These are phyloP conservation scores for Ambastaia sidthimunki DNA, from an alignment of 2,797 vertebrate species.

Conservation along the genomic window DNA sequence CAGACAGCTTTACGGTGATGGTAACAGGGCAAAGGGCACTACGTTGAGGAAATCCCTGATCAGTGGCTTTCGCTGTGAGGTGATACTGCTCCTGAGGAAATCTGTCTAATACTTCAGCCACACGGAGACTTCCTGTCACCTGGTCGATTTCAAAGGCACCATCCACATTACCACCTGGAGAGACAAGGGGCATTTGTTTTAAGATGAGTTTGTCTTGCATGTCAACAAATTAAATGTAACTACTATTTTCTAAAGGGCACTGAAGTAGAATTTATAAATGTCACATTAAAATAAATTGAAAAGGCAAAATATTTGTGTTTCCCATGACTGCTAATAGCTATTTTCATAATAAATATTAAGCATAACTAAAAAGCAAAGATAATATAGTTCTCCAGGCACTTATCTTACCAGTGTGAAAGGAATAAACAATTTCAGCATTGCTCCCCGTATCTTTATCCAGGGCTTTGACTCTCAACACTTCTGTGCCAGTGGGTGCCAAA, in stretches of 20 bases:
- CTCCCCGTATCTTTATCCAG: constrained; percentile 87
- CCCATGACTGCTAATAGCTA: not conserved
- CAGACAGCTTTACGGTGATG: constrained; percentile 80
- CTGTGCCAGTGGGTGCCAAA: constrained; percentile 75
- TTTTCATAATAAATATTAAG: not conserved
- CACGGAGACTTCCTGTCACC: constrained; percentile 82
- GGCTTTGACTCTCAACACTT: constrained; percentile 88
- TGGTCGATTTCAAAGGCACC: constrained; percentile 84
- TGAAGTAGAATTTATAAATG: constrained; percentile 20
- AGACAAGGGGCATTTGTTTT: constrained; percentile 8
- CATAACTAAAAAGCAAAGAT: constrained; percentile 11
- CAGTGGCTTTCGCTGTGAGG: constrained; percentile 87
- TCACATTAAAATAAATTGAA: constrained; percentile 1
- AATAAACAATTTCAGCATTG: constrained; percentile 88
- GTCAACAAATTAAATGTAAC: constrained; percentile 18
- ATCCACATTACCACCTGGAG: constrained; percentile 83
- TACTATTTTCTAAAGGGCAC: not conserved
- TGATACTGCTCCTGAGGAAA: constrained; percentile 81
- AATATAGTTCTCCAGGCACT: not conserved
- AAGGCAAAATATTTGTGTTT: constrained; percentile 7
- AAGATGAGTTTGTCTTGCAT: constrained; percentile 14
- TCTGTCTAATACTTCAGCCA: constrained; percentile 79
- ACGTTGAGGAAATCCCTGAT: constrained; percentile 87
- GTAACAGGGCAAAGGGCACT: constrained; percentile 85
- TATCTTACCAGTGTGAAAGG: constrained; percentile 86